A percentile compares a stretch with the other conserved stretches of the same genome.
Evolutionary conservation across 2,113 vertebrate genomes (phyloP).

Genomic region (Fulica atra): DNA sequence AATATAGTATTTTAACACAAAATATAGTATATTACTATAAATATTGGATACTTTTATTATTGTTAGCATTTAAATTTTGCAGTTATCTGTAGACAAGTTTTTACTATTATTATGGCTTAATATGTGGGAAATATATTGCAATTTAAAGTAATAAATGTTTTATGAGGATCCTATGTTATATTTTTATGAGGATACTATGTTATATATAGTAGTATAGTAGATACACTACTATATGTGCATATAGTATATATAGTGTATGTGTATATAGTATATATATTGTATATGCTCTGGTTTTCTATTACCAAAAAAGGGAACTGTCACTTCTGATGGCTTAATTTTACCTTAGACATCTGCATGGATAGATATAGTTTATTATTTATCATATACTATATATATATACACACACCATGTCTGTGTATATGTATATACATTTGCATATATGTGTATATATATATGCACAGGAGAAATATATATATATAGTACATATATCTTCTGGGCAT

Average conservation of each 20-base stretch:
- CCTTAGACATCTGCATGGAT: background rate
- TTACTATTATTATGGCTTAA: background rate
- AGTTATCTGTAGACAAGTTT: background rate
- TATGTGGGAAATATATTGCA: background rate
- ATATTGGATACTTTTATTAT: background rate
- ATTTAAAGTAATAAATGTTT: background rate
- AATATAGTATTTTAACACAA: background rate
- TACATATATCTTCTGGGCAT: background rate
- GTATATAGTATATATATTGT: background rate
- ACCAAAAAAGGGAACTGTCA: background rate
- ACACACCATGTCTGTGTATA: no score
- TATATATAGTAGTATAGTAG: background rate
- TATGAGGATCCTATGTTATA: background rate
- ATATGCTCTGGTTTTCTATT: background rate
- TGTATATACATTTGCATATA: no score
- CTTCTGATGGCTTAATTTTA: background rate
- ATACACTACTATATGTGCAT: background rate
- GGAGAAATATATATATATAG: no score
- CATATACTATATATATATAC: background rate
- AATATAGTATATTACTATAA: background rate
- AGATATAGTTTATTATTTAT: background rate
- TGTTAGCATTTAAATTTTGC: background rate
- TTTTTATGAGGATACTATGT: no score
- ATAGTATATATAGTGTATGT: background rate
- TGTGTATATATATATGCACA: background rate